Conservation (phyloP, 2,888 invertebrate species). For the Oxystoma pomonae region DNA sequence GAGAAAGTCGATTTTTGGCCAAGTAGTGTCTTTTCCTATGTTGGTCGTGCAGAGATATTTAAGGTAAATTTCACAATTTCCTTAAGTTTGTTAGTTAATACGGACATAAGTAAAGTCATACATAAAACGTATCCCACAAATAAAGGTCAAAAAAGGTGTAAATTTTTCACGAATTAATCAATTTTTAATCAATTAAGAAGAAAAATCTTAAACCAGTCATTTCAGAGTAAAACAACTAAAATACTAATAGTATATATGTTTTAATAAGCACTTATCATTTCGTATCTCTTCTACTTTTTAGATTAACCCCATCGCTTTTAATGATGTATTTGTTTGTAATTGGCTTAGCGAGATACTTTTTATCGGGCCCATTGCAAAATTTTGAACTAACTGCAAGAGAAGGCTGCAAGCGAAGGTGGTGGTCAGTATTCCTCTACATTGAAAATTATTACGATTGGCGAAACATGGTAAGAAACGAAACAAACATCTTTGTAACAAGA, state of each 20-base stretch:
- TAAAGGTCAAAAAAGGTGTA: too few relatives aligned
- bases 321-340: slow-evolving; percentile 18
- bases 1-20: slow-evolving; percentile 17
- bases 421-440: slow-evolving; percentile 44
- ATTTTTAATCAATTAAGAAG: too few relatives aligned
- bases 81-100: too few relatives aligned
- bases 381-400: slow-evolving; percentile 1
- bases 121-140: too few relatives aligned
- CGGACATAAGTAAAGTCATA: too few relatives aligned
- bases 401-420: slow-evolving; percentile 42
- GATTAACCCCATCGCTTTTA: slow-evolving; percentile 24
- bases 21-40: slow-evolving; percentile 24
- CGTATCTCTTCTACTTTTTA: too few relatives aligned
- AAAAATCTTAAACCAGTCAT: too few relatives aligned
- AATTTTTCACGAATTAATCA: too few relatives aligned
- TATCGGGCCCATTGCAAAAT: neutral
- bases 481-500: neutral
- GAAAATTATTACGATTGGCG: slow-evolving; percentile 42
- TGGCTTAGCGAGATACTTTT: neutral
- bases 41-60: slow-evolving; percentile 31
- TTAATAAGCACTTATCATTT: too few relatives aligned
- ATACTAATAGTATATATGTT: too few relatives aligned
- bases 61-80: too few relatives aligned
- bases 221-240: too few relatives aligned
- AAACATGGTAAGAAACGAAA: slow-evolving; percentile 17